Conservation (phyloP, 2,113 vertebrate genomes). For the Astur gentilis region DNA sequence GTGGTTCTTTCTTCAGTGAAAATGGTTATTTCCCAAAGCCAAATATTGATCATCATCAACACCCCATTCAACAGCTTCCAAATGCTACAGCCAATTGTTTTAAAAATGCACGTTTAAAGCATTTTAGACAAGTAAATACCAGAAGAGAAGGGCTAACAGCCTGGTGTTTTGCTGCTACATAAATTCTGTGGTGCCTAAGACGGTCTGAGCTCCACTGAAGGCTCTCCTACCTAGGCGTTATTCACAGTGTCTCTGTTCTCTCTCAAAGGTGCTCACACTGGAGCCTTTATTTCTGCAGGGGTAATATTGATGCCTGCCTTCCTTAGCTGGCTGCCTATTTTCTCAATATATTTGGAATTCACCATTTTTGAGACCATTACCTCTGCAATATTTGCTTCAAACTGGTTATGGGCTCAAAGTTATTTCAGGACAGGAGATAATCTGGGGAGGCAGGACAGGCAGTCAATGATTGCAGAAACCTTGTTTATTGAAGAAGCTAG, state of each 20-base stretch:
- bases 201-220: neutral
- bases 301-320: neutral
- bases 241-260: neutral
- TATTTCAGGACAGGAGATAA: neutral
- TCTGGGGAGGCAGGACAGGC: neutral
- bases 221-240: neutral
- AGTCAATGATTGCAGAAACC: neutral
- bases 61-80: neutral
- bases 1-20: neutral
- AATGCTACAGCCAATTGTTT: fast-evolving
- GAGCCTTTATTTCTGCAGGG: neutral
- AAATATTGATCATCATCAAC: neutral
- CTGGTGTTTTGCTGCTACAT: neutral
- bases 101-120: neutral
- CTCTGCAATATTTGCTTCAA: neutral
- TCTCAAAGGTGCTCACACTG: fast-evolving
- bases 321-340: neutral
- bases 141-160: neutral
- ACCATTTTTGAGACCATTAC: neutral
- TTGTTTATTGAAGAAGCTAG: neutral
- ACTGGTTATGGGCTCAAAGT: neutral
- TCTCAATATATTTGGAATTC: neutral
- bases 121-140: neutral
- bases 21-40: neutral
- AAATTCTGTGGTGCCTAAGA: neutral